Base-by-base conservation (phyloP, 2,113 vertebrate species). In the Dromas ardeola region DNA sequence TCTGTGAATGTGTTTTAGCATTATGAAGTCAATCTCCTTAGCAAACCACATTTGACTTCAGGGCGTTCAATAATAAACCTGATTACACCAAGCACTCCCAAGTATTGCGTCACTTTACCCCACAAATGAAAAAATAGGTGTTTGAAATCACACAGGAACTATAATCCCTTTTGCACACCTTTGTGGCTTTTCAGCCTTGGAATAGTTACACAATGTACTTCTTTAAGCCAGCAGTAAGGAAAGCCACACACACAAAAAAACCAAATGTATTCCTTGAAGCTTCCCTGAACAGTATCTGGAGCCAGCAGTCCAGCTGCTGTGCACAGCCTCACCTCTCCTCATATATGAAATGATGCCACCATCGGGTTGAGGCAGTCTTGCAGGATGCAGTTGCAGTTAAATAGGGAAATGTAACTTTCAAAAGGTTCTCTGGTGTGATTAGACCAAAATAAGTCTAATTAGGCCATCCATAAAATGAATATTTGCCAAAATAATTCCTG, bases 91-190 rank as follows among this genome's bases (percentile, higher is more conserved):
- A 71, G 26, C 5, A 20, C 8, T 42, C 19, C 50, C 6, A 29
- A 7, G 2, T 26, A 21, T 42, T 2, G 0, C 0, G 0, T 61
- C 36, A 38, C 22, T 85, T 92, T 76, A 72, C 10, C 7, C 5
- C 7, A 43, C 9, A 63, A 90, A 81, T 18, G 6, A n/a, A 49
- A 82, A 81, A 34, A 43, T 2, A 78, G 59, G 15, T 22, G 4
- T 61, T 84, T 89, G 42, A 94, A 81, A 76, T 76, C 63, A 32
- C 20, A 27, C 2, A 26, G 10, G 13, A 77, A 13, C 20, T 59
- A 10, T 26, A 86, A 93, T 52, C 10, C 15, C 15, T 73, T 93
- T 83, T 76, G 16, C 14, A 36, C 11, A n/a, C 6, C 19, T 88
- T 29, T 7, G 5, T 25, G 47, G 4, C 10, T 82, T 86, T 49